A percentile compares a stretch with the other conserved stretches of the same genome.
Conservation (phyloP, 1,140 invertebrate species). For the Microplitis mediator region DNA sequence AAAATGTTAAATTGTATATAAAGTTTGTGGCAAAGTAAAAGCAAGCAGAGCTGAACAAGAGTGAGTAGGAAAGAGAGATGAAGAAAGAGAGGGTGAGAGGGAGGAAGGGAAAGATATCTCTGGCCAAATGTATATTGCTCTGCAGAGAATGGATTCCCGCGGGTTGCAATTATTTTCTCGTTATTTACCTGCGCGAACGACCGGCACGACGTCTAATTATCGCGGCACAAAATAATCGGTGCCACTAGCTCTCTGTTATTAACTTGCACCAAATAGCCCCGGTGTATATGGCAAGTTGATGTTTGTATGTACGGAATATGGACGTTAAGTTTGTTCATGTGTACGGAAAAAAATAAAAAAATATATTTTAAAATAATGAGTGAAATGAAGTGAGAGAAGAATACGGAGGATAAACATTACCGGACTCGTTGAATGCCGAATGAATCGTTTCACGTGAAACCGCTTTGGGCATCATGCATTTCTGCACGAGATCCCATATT, state of each 20-base stretch:
- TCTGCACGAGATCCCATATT: slow-evolving; percentile 52
- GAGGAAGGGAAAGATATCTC: neutral
- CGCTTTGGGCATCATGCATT: slow-evolving; percentile 55
- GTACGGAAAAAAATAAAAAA: neutral
- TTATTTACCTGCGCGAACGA: slow-evolving; percentile 52
- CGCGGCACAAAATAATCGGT: slow-evolving; percentile 58
- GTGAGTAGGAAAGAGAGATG: too few species aligned
- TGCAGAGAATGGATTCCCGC: slow-evolving; percentile 42
- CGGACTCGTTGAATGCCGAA: slow-evolving; percentile 3
- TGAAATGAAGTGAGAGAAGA: slow-evolving; percentile 17
- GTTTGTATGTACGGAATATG: neutral
- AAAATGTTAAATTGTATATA: too few species aligned
- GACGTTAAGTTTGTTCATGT: neutral
- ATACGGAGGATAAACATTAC: slow-evolving; percentile 18
- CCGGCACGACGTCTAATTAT: slow-evolving; percentile 57
- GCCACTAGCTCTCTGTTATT: slow-evolving; percentile 54
- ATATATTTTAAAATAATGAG: neutral
- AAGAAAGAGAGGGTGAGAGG: too few species aligned
- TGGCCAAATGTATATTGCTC: neutral
- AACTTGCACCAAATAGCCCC: slow-evolving; percentile 50
- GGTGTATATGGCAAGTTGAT: slow-evolving; percentile 10
- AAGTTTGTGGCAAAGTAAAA: neutral
- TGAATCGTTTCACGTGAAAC: slow-evolving; percentile 58
- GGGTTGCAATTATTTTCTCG: slow-evolving; percentile 59
- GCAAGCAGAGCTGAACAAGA: too few species aligned